Conservation (phyloP, 2,797 vertebrate species). For the Sylvilagus floridanus region DNA sequence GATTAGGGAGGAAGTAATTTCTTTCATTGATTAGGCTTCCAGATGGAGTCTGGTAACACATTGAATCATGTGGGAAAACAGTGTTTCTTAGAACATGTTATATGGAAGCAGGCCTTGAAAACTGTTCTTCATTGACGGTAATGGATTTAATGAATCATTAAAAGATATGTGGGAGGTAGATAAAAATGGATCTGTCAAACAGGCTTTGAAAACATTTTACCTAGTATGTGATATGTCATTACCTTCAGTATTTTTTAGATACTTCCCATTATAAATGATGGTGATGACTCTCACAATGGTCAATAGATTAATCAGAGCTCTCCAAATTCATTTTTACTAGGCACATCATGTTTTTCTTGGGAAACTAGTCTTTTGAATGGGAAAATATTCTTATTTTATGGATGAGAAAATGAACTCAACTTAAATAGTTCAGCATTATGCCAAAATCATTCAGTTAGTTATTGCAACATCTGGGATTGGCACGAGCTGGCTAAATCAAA, state of each 20-base stretch:
- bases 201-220: not conserved
- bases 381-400: not conserved
- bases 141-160: conserved; percentile 43
- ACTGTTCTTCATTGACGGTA: not conserved
- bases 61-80: not conserved
- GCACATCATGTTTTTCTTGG: not conserved
- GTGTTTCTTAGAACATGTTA: not conserved
- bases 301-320: not conserved
- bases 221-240: not conserved
- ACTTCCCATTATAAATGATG: not conserved
- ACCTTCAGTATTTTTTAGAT: not conserved
- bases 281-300: too few species aligned
- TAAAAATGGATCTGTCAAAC: conserved; percentile 28
- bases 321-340: not conserved
- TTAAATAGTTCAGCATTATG: not conserved
- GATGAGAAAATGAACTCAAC: not conserved
- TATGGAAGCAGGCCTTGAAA: not conserved
- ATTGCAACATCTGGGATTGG: not conserved
- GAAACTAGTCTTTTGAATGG: not conserved
- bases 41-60: not conserved
- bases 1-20: not conserved
- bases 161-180: not conserved
- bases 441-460: not conserved
- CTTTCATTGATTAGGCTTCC: not conserved
- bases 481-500: not conserved